Base-by-base conservation (phyloP, 1,140 invertebrate genomes). In the Conus ventricosus region DNA sequence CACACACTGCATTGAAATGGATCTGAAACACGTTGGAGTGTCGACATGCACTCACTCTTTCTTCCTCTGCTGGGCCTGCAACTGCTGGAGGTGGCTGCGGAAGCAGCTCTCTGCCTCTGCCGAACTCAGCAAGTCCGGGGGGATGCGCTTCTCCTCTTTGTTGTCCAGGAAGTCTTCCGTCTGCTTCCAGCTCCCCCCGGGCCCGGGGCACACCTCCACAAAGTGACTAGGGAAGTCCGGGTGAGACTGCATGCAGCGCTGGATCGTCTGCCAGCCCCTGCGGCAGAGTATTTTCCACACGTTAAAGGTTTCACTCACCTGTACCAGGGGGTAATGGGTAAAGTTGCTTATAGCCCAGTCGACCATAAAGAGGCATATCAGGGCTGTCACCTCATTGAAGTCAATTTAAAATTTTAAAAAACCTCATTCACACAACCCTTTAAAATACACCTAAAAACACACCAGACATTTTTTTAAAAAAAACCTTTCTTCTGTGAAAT, bases 211-310 rank as follows among this genome's bases (percentile, higher is more conserved):
- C 91, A 97, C 97, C 93, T 98, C 97, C 90, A 98, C 97, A 96
- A 99, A 99, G 96, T 98, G 98, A 92, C 97, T 96, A 89, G 97
- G 96, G 95, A 98, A 99, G 94, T 99, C 97, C 7, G 97, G 97
- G 95, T 99, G 98, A 88, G 97, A 96, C 91, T 97, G 97, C 87
- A 99, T 96, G 94, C 97, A 97, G 76, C 97, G 96, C 92, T 98
- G 97, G 75, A 98, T 97, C 89, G 96, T 96, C 88, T 97, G 96
- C 98, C 98, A 99, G 94, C 98, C 97, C 92, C 98, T 98, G 93
- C 39, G 92, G 92, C 76, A 89, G 13, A 85, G 51, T 17, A 13
- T n/a, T 57, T 57, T 20, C 11, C 7, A 51, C 53, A 15, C 20
- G 1, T 39, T 39, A 39, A 39, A 39, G 39, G 39, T 39, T 39